Conservation (phyloP, 1,140 invertebrate genomes). For the Apis florea region DNA sequence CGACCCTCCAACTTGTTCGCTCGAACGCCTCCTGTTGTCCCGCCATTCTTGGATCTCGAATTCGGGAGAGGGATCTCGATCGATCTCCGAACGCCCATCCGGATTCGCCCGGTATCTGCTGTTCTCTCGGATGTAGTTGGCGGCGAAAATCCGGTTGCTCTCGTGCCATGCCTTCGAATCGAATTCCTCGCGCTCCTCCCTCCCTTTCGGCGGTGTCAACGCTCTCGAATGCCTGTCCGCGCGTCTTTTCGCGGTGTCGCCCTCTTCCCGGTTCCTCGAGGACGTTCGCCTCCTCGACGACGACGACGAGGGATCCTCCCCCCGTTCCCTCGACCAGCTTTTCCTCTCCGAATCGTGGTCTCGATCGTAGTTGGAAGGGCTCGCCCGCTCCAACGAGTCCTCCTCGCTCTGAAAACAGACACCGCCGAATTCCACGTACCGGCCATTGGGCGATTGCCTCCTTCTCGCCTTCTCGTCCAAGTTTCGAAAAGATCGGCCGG, state of each 20-base stretch:
- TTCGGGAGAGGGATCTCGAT: constrained; percentile 46
- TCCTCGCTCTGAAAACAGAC: constrained; percentile 30
- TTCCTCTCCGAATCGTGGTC: constrained; percentile 2
- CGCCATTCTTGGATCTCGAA: background rate
- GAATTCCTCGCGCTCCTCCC: constrained; percentile 40
- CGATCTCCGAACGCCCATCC: constrained; percentile 48
- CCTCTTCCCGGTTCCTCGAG: constrained; percentile 23
- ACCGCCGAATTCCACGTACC: constrained; percentile 52
- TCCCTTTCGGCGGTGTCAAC: constrained; percentile 68
- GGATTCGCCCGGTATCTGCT: constrained; percentile 40
- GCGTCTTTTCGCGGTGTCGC: constrained; percentile 30
- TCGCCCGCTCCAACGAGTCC: constrained; percentile 5
- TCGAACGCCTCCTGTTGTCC: background rate
- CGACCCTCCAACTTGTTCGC: constrained; percentile 12
- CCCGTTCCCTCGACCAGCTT: constrained; percentile 35
- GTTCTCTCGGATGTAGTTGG: constrained; percentile 63
- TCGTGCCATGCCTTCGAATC: constrained; percentile 67
- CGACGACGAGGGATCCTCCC: constrained; percentile 40
- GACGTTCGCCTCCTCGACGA: constrained; percentile 40
- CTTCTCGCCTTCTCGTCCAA: background rate
- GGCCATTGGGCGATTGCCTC: constrained; percentile 39
- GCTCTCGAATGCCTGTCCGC: constrained; percentile 70
- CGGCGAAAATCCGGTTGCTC: constrained; percentile 67
- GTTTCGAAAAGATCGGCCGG: background rate
- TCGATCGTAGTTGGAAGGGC: constrained; percentile 36